Percentiles rank a stretch among this genome's conserved stretches.
Evolutionary conservation across 2,888 invertebrate genomes (phyloP).

Genomic region (Cephus runcator): DNA sequence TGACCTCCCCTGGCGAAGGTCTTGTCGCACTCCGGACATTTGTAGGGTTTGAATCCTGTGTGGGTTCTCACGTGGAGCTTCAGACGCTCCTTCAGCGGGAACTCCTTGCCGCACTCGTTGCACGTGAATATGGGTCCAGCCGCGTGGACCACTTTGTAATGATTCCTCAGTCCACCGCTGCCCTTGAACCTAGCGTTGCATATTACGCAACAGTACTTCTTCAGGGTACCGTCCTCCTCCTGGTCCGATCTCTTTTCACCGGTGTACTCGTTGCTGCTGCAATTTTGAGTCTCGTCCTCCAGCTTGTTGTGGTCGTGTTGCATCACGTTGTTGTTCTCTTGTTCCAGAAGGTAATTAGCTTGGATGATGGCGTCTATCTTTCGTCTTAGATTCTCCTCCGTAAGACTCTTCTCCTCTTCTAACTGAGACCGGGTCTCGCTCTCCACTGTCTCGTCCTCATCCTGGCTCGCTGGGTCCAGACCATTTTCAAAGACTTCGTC

Average conservation of each 20-base stretch:
- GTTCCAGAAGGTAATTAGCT: conserved; percentile 47
- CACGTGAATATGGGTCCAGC: conserved; percentile 72
- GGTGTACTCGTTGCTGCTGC: neutral
- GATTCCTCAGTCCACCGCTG: conserved; percentile 59
- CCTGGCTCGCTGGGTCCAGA: neutral
- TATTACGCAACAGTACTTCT: conserved; percentile 55
- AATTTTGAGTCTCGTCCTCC: conserved; percentile 7
- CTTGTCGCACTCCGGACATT: conserved; percentile 73
- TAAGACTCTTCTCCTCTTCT: neutral
- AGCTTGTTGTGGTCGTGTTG: conserved; percentile 24
- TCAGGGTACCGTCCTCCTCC: conserved; percentile 26
- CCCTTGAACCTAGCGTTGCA: conserved; percentile 60
- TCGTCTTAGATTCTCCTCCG: conserved; percentile 12
- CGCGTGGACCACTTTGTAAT: conserved; percentile 60
- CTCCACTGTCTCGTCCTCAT: neutral
- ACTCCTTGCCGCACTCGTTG: conserved; percentile 79
- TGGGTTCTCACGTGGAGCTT: conserved; percentile 80
- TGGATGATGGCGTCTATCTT: conserved; percentile 54
- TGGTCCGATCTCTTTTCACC: neutral
- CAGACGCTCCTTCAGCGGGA: conserved; percentile 80
- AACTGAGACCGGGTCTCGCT: neutral
- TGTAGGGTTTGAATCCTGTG: conserved; percentile 77
- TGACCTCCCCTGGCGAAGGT: conserved; percentile 80
- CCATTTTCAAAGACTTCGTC: neutral
- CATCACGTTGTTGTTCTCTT: conserved; percentile 53